phyloP scores from a whole-genome alignment of 2,113 vertebrate genomes.

The Semnornis frantzii region DNA sequence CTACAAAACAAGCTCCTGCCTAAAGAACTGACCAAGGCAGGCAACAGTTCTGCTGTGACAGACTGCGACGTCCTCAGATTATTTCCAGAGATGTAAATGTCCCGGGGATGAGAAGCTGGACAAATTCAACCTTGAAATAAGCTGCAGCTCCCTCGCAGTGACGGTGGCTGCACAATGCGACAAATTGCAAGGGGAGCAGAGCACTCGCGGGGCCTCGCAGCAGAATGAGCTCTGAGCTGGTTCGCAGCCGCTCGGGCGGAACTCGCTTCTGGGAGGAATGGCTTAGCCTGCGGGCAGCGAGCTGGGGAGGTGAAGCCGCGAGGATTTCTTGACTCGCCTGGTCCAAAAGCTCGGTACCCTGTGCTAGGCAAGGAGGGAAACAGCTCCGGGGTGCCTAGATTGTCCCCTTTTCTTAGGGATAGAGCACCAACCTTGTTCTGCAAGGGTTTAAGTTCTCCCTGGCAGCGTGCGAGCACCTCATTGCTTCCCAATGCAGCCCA shows the following conservation, averaged over 20 bases:
- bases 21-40: background rate
- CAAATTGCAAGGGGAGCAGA: background rate
- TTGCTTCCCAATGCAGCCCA: background rate
- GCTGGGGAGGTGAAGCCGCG: background rate
- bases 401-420: background rate
- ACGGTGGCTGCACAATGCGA: background rate
- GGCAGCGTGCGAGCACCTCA: rapidly evolving
- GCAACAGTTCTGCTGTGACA: rapidly evolving
- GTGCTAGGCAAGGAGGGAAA: background rate
- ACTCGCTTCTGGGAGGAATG: background rate
- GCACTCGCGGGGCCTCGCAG: background rate
- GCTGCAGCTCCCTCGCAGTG: background rate
- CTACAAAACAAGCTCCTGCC: background rate
- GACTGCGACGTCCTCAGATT: background rate
- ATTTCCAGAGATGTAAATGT: constrained; percentile 39
- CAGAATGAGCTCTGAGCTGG: background rate
- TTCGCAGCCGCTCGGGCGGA: background rate
- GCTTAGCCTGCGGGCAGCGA: background rate
- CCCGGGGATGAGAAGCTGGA: constrained; percentile 28
- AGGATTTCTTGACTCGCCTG: background rate
- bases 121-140: constrained; percentile 58
- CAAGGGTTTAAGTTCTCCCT: background rate
- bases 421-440: background rate
- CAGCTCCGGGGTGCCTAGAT: background rate
- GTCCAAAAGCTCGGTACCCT: background rate